Percentiles rank a stretch among this genome's conserved stretches.
Evolutionary conservation across 2,888 invertebrate genomes (phyloP).

Genomic region (Ichneumoninae sp.): DNA sequence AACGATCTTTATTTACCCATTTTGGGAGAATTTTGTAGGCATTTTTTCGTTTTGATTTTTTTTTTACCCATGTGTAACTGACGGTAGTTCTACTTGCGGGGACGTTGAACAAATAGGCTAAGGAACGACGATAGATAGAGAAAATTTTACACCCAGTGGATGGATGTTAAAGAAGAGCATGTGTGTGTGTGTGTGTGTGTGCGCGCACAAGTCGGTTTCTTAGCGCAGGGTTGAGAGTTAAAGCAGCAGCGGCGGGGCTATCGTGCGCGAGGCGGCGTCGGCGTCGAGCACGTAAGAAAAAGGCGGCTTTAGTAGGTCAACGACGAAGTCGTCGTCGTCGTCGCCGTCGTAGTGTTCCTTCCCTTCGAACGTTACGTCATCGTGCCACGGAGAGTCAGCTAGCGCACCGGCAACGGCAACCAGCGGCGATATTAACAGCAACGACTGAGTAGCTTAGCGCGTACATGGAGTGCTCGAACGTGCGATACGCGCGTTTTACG

Average conservation of each 20-base stretch:
- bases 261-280: conserved; percentile 44
- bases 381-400: conserved; percentile 70
- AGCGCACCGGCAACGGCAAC: conserved; percentile 63
- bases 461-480: conserved; percentile 50
- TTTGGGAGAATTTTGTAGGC: background rate
- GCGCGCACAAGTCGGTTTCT: conserved; percentile 9
- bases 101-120: conserved; percentile 44
- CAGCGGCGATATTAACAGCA: conserved; percentile 36
- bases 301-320: conserved; percentile 79
- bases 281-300: conserved; percentile 53
- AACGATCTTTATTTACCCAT: background rate
- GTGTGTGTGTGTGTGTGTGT: conserved; percentile 25
- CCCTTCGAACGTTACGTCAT: conserved; percentile 78
- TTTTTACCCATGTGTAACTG: background rate
- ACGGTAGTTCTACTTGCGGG: background rate
- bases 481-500: conserved; percentile 53
- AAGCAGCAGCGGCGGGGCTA: conserved; percentile 29
- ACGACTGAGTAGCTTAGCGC: conserved; percentile 48
- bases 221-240: conserved; percentile 38
- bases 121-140: conserved; percentile 14
- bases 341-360: conserved; percentile 70
- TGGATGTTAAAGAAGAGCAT: conserved; percentile 25
- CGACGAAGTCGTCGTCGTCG: conserved; percentile 71
- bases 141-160: conserved; percentile 5
- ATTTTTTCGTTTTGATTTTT: background rate